Base-by-base conservation (phyloP, 1,140 invertebrate species). In the Propsilocerus akamusi region DNA sequence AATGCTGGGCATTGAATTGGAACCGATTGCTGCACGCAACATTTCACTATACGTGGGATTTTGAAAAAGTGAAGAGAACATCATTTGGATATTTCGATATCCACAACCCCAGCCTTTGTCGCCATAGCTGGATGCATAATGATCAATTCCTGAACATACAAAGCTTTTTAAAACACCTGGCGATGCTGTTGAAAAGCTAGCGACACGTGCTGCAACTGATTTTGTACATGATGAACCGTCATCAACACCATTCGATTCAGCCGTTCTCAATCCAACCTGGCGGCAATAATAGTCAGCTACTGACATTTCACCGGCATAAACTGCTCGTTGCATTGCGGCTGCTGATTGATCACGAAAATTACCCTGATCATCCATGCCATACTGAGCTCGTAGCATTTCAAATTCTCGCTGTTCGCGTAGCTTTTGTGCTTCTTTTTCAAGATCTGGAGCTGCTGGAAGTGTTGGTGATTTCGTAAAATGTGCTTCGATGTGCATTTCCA, bases 71-170 rank as follows among this genome's bases (percentile, higher is more conserved):
- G 83, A 83, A 5, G 86, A 90, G 20, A 93, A 72, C 57, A 92
- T 67, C 87, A 92, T 92, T 64, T 92, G 89, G 65, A 86, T 81
- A 65, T 93, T 92, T 57, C 88, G 77, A 56, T 86, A 88, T 1
- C 89, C 89, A 68, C 89, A 92, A 2, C 88, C 89, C 86, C 86
- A 93, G 5, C 87, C 87, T 57, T 78, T 73, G 65, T 92, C 88
- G 8, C 87, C 87, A 61, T 86, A 90, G 0, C 83, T 87, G 17
- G 81, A 83, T 5, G 80, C 82, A 65, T 86, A 91, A 68, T 91
- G 86, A 63, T 90, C 85, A 17, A 86, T 80, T 3, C 75, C 77
- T 30, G 80, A 81, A 66, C 86, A 88, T 51, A 86, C 69, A 58
- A 81, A 75, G 2, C 76, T 81, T 58, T 73, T 73, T 25, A 75